Evolutionary conservation across 2,888 invertebrate species (phyloP), one percentile per base, ranked within the genome.

Genomic region (Allolobophora icterica): DNA sequence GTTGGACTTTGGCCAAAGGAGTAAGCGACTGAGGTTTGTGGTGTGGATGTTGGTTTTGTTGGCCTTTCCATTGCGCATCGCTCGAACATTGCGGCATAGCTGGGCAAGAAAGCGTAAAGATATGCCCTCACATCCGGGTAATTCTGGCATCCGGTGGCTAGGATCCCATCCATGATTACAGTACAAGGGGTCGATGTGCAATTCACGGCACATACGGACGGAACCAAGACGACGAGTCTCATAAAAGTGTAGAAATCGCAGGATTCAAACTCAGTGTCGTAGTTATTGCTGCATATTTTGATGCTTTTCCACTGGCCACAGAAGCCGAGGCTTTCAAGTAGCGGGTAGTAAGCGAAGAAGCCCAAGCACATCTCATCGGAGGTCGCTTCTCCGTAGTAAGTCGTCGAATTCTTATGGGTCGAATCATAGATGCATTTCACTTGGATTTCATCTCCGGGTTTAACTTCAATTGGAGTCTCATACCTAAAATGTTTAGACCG

Each of bases 311-410:
- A 91, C 45, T 35, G 71, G 35, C 24, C 89, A 42, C 90, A 91
- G 34, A 52, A 52, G 33, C 84, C 89, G 89, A 58, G 38, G 42
- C 45, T 45, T 6, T 40, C 21, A n/a, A 42, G 0, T 30, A 91
- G 89, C 0, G 94, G 94, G 91, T 94, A 94, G 90, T 93, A 92
- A 35, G 92, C 92, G 34, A 94, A 17, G 92, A 94, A 94, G 8
- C 93, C 93, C 52, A 90, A 94, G 90, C 94, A 94, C 94, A 94
- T 94, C 92, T 94, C 94, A 38, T 94, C 94, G n/a, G 91, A 92
- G 15, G 94, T 94, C 0, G 91, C 93, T 15, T 93, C 92, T 3
- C 94, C 94, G 38, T 91, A 93, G 33, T 92, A 92, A 5, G 93
- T 93, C 6, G 91, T 92, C 15, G 91, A 89, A 19, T 87, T 89